Conservation (phyloP, 2,888 invertebrate genomes). For the Cryptus viduatorius region DNA sequence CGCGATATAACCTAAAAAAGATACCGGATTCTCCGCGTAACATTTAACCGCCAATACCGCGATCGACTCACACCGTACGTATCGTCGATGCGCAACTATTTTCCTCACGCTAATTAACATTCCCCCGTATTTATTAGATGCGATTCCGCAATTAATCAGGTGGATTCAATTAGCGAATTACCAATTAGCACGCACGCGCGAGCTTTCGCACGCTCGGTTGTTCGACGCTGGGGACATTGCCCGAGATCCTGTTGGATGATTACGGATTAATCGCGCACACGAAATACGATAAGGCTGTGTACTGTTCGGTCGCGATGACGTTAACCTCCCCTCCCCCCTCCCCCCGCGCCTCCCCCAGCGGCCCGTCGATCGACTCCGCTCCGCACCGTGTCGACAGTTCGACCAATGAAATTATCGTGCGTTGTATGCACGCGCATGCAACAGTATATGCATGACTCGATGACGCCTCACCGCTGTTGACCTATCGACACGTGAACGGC, state of each 20-base stretch:
- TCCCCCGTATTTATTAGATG: slow-evolving; percentile 80
- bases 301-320: slow-evolving; percentile 63
- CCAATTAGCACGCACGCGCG: slow-evolving; percentile 81
- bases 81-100: slow-evolving; percentile 57
- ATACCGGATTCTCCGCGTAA: not conserved
- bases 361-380: slow-evolving; percentile 53
- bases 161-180: slow-evolving; percentile 83
- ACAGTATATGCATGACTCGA: slow-evolving; percentile 30
- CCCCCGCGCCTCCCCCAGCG: not conserved
- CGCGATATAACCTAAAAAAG: not conserved
- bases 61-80: slow-evolving; percentile 19
- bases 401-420: slow-evolving; percentile 60
- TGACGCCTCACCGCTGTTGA: slow-evolving; percentile 47
- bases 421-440: slow-evolving; percentile 15
- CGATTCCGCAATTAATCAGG: slow-evolving; percentile 82
- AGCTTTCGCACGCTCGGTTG: slow-evolving; percentile 75
- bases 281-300: slow-evolving; percentile 70
- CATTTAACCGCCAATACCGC: not conserved
- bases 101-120: slow-evolving; percentile 73
- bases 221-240: slow-evolving; percentile 54
- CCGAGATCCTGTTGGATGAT: slow-evolving; percentile 77
- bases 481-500: slow-evolving; percentile 56
- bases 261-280: slow-evolving; percentile 76
- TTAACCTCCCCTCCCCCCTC: slow-evolving; percentile 22
- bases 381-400: slow-evolving; percentile 49